Conservation (phyloP, 2,888 invertebrate species). For the Ormyrus nitidulus region DNA sequence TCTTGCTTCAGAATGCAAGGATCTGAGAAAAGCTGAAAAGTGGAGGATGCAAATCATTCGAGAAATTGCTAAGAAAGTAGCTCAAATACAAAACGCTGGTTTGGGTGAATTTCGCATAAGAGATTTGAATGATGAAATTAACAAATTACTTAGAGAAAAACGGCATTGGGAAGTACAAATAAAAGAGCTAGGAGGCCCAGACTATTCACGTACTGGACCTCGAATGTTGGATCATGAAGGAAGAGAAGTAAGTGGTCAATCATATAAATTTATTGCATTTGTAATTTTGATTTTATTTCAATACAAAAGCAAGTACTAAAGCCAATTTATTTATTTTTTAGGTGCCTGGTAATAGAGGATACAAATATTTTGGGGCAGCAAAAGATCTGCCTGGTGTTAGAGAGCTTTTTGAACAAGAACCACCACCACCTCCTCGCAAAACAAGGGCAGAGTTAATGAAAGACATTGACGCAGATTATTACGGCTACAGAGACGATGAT, state of each 20-base stretch:
- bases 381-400: conserved; percentile 98
- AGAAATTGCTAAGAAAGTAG: conserved; percentile 98
- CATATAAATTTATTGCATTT: conserved; percentile 4
- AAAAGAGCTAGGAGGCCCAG: conserved; percentile 95
- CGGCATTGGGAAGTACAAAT: conserved; percentile 99
- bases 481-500: conserved; percentile 98
- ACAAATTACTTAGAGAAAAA: conserved; percentile 96
- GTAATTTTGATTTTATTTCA: background rate
- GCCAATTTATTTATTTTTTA: conserved; percentile 48
- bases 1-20: conserved; percentile 95
- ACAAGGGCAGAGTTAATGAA: conserved; percentile 98
- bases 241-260: conserved; percentile 80
- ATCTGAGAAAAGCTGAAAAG: conserved; percentile 94
- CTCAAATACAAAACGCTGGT: conserved; percentile 99
- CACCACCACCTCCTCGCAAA: conserved; percentile 91
- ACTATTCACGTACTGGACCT: conserved; percentile 93
- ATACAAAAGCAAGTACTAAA: conserved; percentile 4
- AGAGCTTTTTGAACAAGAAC: conserved; percentile 97
- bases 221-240: conserved; percentile 95
- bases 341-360: conserved; percentile 97
- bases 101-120: conserved; percentile 99
- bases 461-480: conserved; percentile 98
- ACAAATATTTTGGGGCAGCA: conserved; percentile 99
- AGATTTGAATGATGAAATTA: conserved; percentile 99
- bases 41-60: conserved; percentile 97